Evolutionary conservation across 1,140 invertebrate species (phyloP).

Genomic region (Rhynchophorus ferrugineus): DNA sequence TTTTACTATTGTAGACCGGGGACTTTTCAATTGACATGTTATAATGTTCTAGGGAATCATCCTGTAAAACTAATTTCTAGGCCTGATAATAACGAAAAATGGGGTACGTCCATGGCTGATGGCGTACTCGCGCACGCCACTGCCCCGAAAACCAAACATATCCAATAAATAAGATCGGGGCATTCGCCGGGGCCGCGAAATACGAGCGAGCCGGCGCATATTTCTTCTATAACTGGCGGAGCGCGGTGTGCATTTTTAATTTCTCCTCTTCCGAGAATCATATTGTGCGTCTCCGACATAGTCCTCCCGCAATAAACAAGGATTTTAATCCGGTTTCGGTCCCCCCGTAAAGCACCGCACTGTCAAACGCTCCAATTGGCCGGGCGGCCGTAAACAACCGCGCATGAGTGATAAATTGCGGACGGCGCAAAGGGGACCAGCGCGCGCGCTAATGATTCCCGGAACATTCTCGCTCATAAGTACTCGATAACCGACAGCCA

Average conservation of each 20-base stretch:
- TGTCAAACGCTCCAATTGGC: not conserved
- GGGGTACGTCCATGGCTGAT: not conserved
- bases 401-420: not conserved
- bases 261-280: not conserved
- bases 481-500: too few species aligned
- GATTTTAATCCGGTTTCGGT: not conserved
- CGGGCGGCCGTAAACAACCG: not conserved
- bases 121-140: not conserved
- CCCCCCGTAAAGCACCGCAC: not conserved
- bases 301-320: not conserved
- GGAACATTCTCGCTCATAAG: not conserved
- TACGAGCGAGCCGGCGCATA: not conserved
- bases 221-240: not conserved
- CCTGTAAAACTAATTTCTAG: not conserved
- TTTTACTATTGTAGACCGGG: too few species aligned
- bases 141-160: not conserved
- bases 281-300: not conserved
- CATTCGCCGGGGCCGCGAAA: not conserved
- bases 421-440: not conserved
- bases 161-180: not conserved
- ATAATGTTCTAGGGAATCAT: too few species aligned
- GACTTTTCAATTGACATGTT: too few species aligned
- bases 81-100: not conserved
- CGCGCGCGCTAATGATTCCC: not conserved
- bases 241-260: not conserved